These are phyloP conservation scores for Penaeus japonicus DNA, from an alignment of 1,140 invertebrate species.

Conservation along the genomic window DNA sequence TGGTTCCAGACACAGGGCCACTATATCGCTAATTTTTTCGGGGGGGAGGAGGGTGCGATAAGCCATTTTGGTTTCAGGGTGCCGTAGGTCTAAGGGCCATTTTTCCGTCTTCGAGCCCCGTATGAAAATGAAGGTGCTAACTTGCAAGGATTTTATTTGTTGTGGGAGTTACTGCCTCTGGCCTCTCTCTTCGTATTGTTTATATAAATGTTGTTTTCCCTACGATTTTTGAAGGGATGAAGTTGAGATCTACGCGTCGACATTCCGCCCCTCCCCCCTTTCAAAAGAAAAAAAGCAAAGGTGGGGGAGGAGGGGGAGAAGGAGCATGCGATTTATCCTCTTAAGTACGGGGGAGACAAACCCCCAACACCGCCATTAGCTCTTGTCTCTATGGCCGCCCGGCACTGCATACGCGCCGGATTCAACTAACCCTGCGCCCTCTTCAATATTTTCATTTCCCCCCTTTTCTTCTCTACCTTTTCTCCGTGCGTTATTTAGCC, in stretches of 20 bases:
- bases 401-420: too few relatives aligned
- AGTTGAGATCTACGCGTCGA: too few relatives aligned
- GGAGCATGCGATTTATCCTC: not conserved
- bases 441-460: not conserved
- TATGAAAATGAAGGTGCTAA: constrained; percentile 35
- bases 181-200: constrained; percentile 36
- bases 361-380: too few relatives aligned
- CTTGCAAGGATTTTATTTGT: constrained; percentile 37
- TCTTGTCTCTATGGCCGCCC: too few relatives aligned
- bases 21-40: constrained; percentile 43
- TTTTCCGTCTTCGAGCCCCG: not conserved
- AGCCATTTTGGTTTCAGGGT: constrained; percentile 17
- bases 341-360: not conserved
- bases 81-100: constrained; percentile 7
- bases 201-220: constrained; percentile 19
- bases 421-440: not conserved
- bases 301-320: not conserved
- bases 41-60: not conserved
- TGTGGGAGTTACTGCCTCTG: constrained; percentile 37
- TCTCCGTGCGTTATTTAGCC: not conserved
- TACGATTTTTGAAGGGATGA: not conserved
- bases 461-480: not conserved
- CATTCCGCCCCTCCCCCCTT: too few relatives aligned
- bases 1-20: constrained; percentile 32
- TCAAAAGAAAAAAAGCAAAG: not conserved